Evolutionary conservation across 92 coral and sea anemone genomes (phyloP), one percentile per base, ranked within the genome.

Genomic region (Hydrozoanthus gracilis): DNA sequence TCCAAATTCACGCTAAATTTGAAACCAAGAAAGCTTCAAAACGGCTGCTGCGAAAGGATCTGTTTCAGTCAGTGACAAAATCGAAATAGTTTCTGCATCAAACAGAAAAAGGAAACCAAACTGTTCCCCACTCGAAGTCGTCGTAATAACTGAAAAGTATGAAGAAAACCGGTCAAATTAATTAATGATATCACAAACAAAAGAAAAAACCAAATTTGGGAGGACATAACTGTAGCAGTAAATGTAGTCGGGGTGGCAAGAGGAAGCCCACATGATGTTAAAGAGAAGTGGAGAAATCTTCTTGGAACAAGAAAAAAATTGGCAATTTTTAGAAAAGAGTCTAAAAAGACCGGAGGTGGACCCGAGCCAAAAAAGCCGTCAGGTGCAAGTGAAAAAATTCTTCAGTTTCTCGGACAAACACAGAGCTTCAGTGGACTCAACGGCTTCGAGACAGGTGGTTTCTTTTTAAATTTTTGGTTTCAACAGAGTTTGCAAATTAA

Each of bases 381-480:
- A 11, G 0, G 44, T 2, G 20, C 73, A 4, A 67, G 73, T 4
- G 73, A 70, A 7, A 39, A 35, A 70, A 70, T 39, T 70, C 51
- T 27, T 44, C 49, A 70, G 75, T 70, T 44, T n/a, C 75, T 70
- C 5, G 75, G 51, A n/a, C 17, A 70, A 70, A 44, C 75, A 70
- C 50, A 51, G 51, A 70, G 75, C 12, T 70, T 70, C 12, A 70
- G 75, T 51, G 51, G 50, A 18, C 45, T 68, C 73, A 12, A 70
- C 75, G 75, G 75, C 75, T 70, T 70, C 15, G 51, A 70, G 15
- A 70, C 75, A 44, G 75, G 51, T 70, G 75, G 39, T 7, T 70
- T 0, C 27, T 68, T 68, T 18, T 27, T 18, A 16, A 18, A 17
- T 12, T 13, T 68, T 0, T 44, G 39, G 10, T 70, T 3, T 70